Base-by-base conservation (phyloP, 2,888 invertebrate genomes). In the Limulus polyphemus region DNA sequence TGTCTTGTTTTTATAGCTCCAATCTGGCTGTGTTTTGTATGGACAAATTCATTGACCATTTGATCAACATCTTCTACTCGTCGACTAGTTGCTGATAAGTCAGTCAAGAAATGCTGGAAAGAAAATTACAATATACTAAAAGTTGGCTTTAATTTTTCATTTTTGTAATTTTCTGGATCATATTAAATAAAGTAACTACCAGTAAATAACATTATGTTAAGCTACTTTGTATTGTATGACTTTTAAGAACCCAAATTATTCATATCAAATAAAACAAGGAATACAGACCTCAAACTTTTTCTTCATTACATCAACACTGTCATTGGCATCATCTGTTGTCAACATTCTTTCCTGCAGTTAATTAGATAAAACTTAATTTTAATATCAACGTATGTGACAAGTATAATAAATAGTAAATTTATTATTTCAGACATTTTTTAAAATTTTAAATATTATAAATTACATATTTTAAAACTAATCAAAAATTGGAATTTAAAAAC, bases 61-160 rank as follows among this genome's bases (percentile, higher is more conserved):
- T 83, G 80, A 73, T 94, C 92, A 63, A 98, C 87, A 60, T 87
- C 86, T 70, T 93, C 93, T 68, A 98, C 82, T 0, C 95, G 85
- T 69, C 89, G 90, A 46, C 89, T 90, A 12, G 92, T 94, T 0
- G 95, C 95, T 0, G 93, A 93, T 50, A 99, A 79, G 74, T 98
- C 97, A 0, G 95, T 95, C 47, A 97, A 83, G 77, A 98, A 89
- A 79, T 93, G 91, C 84, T 87, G 75, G 47, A 74, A 76, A 68
- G 64, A 66, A 68, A 55, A 51, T 47, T 65, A 58, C 52, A 52
- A 58, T 49, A 49, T 49, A 14, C 17, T 16, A 52, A 11, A 60
- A 14, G 3, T 0, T 2, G 11, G 5, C 12, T 59, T 13, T 14
- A 55, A 9, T 50, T 2, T 13, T 55, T 55, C 10, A 49, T 48